phyloP scores from a whole-genome alignment of 2,888 invertebrate species.

The Aphrophora alni region DNA sequence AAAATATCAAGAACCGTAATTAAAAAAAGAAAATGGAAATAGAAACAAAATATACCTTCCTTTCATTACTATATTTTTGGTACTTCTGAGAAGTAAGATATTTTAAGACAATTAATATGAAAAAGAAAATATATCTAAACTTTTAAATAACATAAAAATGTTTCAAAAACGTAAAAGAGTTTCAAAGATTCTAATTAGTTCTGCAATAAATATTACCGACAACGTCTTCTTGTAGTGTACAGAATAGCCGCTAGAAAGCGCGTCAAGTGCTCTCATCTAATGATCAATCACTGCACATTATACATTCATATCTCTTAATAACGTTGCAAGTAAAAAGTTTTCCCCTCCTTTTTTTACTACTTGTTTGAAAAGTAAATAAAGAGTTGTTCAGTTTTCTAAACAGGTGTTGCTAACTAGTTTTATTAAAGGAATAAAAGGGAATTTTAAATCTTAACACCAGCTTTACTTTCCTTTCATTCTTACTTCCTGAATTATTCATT shows the following conservation, averaged over 20 bases:
- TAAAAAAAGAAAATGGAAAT: too few relatives aligned
- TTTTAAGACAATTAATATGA: too few relatives aligned
- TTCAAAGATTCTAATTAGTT: too few relatives aligned
- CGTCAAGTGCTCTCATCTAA: background rate
- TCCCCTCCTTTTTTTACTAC: background rate
- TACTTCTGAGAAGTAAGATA: too few relatives aligned
- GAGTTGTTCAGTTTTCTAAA: background rate
- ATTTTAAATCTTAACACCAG: background rate
- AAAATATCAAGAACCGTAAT: too few relatives aligned
- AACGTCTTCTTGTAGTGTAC: background rate
- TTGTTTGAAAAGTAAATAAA: background rate
- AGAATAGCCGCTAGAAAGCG: background rate
- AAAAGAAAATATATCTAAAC: too few relatives aligned
- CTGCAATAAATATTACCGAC: background rate
- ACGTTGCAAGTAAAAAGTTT: background rate
- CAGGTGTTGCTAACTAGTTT: conserved; percentile 4
- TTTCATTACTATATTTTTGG: too few relatives aligned
- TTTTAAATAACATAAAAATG: too few relatives aligned
- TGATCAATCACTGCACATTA: background rate
- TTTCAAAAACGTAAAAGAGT: too few relatives aligned
- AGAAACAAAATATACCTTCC: too few relatives aligned
- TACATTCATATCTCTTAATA: background rate
- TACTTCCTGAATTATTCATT: background rate
- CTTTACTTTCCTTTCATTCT: background rate
- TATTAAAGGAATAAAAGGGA: background rate